These are phyloP conservation scores for Sialia sialis DNA, from an alignment of 2,113 vertebrate genomes.

Conservation along the genomic window DNA sequence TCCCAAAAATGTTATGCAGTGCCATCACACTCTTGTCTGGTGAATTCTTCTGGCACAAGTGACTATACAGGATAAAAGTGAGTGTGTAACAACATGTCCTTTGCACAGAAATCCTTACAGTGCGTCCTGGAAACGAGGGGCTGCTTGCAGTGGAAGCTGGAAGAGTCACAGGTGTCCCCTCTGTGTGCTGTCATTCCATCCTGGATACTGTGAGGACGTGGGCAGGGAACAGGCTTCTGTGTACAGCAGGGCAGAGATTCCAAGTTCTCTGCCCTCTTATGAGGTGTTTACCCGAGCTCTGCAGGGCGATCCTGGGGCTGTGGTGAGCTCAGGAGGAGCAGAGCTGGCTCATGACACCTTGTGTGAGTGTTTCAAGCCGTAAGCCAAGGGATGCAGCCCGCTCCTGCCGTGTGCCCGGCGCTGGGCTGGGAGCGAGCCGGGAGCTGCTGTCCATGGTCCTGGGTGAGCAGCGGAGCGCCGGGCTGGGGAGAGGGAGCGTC, in stretches of 20 bases:
- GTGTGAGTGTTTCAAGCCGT: fast-evolving
- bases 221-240: background rate
- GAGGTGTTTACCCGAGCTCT: background rate
- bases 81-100: background rate
- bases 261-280: background rate
- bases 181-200: background rate
- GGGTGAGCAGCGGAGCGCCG: background rate
- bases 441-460: constrained; percentile 61
- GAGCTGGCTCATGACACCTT: fast-evolving
- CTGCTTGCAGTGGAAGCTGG: background rate
- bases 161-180: background rate
- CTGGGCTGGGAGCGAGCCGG: background rate
- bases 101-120: background rate
- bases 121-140: background rate
- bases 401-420: background rate
- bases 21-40: background rate
- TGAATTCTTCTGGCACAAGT: background rate
- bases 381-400: fast-evolving
- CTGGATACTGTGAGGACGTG: fast-evolving
- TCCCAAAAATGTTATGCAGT: background rate
- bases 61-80: fast-evolving
- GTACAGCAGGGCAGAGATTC: background rate
- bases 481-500: background rate
- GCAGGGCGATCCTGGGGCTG: background rate
- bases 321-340: fast-evolving